Evolutionary conservation across 2,888 invertebrate species (phyloP), one percentile per base, ranked within the genome.

Genomic region (Rugalucina vietnamica): DNA sequence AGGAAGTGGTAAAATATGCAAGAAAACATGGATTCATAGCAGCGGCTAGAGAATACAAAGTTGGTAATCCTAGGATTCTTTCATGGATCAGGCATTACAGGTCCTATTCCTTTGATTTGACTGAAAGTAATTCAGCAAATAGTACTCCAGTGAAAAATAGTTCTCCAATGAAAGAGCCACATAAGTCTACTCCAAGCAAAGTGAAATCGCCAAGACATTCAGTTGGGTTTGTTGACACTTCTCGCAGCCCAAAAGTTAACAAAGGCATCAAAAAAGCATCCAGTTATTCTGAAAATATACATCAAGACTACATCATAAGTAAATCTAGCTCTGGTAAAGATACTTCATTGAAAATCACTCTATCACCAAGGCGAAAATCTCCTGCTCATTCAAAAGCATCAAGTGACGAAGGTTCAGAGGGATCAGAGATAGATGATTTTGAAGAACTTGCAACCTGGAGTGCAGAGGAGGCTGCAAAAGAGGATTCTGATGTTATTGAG

Each of bases 11-110:
- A n/a, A 83, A 80, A 12, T 87, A 85, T 77, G 85, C 85, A n/a
- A 78, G 75, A 29, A 79, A 82, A 21, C 87, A 87, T 81, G 87
- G 87, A 29, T 83, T 87, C 21, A 84, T 84, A n/a, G 85, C 87
- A 32, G 87, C 85, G 1, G 76, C 83, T 29, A 79, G 87, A 39
- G 83, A 85, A 57, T 85, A 73, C 43, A 85, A 83, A 75, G 49
- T 49, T 27, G 49, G 39, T 1, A 72, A 37, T 43, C 72, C 72
- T 8, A 43, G 39, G 27, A 72, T 49, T 43, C 43, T 49, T 43
- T 39, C 72, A 72, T 39, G 39, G 49, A 43, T 72, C 14, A 72
- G 49, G 24, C 72, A 72, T 3, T 39, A 8, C 43, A 72, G 72
- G 24, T 43, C 49, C 3, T 43, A n/a, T 34, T 39, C 43, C 8